Conservation (phyloP, 2,113 vertebrate genomes). For the Ceuthmochares aereus region DNA sequence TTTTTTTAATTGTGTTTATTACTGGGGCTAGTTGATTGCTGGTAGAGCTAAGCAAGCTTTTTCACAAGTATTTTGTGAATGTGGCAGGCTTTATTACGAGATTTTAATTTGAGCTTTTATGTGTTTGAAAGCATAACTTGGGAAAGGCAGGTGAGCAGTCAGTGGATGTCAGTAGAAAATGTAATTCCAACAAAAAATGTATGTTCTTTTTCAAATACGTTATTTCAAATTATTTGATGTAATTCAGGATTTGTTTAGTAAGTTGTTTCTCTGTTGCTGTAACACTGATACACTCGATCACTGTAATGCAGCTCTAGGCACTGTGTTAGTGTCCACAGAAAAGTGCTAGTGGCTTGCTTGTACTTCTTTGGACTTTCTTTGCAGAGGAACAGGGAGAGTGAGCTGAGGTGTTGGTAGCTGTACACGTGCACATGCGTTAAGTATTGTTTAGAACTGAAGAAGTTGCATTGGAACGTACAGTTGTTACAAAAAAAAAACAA, state of each 20-base stretch:
- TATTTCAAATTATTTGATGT: neutral
- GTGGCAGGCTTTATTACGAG: neutral
- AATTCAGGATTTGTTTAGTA: neutral
- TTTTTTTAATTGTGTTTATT: neutral
- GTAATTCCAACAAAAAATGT: neutral
- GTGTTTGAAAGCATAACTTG: neutral
- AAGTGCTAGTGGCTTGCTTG: neutral
- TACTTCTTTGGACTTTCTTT: neutral
- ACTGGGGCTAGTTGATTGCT: neutral
- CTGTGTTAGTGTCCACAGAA: no score
- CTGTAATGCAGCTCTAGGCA: neutral
- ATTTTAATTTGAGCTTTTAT: neutral
- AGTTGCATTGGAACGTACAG: neutral
- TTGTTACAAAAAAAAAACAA: neutral
- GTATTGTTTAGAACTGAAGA: neutral
- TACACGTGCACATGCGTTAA: rapidly evolving
- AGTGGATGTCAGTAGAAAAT: neutral
- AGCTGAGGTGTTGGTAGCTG: neutral
- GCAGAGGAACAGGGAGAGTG: neutral
- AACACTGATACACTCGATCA: rapidly evolving
- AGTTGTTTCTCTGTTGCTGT: neutral
- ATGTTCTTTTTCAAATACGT: neutral
- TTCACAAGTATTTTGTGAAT: neutral
- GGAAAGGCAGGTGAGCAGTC: neutral
- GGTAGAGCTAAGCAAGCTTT: neutral